These are phyloP conservation scores for Hyles euphorbiae DNA, from an alignment of 1,140 invertebrate species.

Conservation along the genomic window DNA sequence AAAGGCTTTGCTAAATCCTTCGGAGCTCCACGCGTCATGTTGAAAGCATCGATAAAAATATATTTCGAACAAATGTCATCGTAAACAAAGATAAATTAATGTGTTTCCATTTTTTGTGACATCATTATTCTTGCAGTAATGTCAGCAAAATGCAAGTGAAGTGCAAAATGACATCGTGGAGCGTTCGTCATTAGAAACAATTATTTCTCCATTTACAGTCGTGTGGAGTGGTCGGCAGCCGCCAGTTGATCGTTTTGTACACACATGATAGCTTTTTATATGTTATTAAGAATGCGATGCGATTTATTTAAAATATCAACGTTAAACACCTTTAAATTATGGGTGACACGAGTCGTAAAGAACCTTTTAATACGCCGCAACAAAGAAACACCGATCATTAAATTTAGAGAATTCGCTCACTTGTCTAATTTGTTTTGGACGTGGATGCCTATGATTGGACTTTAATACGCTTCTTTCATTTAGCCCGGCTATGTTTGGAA, in stretches of 20 bases:
- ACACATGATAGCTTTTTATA: conserved; percentile 57
- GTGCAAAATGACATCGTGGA: conserved; percentile 55
- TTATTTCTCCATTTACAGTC: conserved; percentile 66
- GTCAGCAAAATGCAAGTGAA: conserved; percentile 48
- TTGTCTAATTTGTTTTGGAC: conserved; percentile 4
- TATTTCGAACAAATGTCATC: neutral
- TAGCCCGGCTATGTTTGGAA: no score
- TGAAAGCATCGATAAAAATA: no score
- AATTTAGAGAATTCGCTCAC: conserved; percentile 37
- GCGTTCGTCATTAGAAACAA: conserved; percentile 65
- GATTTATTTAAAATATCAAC: conserved; percentile 28
- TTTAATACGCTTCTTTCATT: no score
- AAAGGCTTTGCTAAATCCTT: no score
- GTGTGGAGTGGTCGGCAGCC: conserved; percentile 37
- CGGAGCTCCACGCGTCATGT: no score
- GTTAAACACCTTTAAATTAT: conserved; percentile 42
- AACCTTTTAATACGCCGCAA: conserved; percentile 8
- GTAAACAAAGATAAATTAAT: conserved; percentile 14
- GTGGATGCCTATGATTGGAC: neutral
- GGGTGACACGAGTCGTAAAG: conserved; percentile 35
- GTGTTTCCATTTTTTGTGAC: conserved; percentile 47
- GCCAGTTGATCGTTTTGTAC: conserved; percentile 50
- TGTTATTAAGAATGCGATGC: conserved; percentile 37
- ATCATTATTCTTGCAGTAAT: conserved; percentile 44
- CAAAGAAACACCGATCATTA: conserved; percentile 17